These are phyloP conservation scores for Oedothorax gibbosus DNA, from an alignment of 1,140 invertebrate genomes.

Conservation along the genomic window DNA sequence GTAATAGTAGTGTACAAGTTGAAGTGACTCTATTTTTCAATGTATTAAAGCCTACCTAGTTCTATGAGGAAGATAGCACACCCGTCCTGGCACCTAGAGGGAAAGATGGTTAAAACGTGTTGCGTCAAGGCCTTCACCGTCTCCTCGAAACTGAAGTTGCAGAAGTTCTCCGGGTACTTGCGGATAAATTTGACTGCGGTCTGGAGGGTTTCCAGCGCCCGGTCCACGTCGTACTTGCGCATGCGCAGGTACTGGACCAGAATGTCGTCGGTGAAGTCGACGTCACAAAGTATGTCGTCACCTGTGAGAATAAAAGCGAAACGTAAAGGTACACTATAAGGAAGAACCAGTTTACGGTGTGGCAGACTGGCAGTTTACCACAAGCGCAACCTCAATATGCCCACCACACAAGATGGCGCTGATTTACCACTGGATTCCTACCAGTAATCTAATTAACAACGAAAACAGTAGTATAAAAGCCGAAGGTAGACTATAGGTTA, in stretches of 20 bases:
- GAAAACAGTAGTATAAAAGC: no score
- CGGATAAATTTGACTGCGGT: background rate
- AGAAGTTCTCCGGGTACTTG: background rate
- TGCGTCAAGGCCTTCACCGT: background rate
- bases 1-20: no score
- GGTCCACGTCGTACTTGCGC: constrained; percentile 8
- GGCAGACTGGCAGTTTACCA: no score
- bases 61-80: constrained; percentile 12
- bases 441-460: no score
- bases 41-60: constrained; percentile 6
- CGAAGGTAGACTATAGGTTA: no score
- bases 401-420: no score
- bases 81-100: constrained; percentile 23
- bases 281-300: background rate
- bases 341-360: no score
- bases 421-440: no score
- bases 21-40: background rate
- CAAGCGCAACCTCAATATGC: no score
- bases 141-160: background rate
- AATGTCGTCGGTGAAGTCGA: constrained; percentile 6
- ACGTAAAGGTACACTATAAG: no score
- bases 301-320: background rate
- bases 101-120: background rate
- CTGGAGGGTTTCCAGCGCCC: background rate
- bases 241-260: constrained; percentile 3